Percentiles rank a stretch among this genome's conserved stretches.
Conservation (phyloP, 2,888 invertebrate genomes). For the Pristionchus maxplancki region DNA sequence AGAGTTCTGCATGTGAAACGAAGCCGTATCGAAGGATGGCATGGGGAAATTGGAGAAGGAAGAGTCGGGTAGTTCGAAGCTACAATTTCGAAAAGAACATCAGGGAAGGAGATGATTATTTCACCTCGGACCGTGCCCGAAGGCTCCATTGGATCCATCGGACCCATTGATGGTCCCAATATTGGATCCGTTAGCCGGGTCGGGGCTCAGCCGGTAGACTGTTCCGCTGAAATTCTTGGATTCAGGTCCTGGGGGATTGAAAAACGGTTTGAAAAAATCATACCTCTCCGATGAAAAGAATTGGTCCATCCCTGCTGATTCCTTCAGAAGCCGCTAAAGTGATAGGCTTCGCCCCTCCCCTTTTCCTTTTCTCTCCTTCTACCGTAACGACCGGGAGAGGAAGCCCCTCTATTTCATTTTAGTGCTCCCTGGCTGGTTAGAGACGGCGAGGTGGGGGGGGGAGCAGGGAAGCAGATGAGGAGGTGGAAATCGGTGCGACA, state of each 20-base stretch:
- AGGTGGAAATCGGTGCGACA: too few species aligned
- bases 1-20: too few species aligned
- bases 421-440: background rate
- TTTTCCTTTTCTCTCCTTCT: background rate
- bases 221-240: background rate
- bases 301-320: background rate
- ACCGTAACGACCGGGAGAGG: conserved; percentile 6
- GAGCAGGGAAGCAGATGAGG: background rate
- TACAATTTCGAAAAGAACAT: too few species aligned
- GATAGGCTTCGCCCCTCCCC: background rate
- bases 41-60: too few species aligned
- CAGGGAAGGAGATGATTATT: too few species aligned
- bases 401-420: background rate
- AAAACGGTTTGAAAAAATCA: background rate
- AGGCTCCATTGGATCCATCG: background rate
- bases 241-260: background rate
- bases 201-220: background rate
- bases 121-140: background rate
- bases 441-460: background rate
- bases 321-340: background rate
- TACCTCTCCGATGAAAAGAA: background rate
- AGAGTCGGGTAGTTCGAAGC: too few species aligned
- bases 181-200: background rate
- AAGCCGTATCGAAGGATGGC: too few species aligned
- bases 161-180: too few species aligned